Conservation (phyloP, 2,113 vertebrate species). For the Bubalus kerabau region DNA sequence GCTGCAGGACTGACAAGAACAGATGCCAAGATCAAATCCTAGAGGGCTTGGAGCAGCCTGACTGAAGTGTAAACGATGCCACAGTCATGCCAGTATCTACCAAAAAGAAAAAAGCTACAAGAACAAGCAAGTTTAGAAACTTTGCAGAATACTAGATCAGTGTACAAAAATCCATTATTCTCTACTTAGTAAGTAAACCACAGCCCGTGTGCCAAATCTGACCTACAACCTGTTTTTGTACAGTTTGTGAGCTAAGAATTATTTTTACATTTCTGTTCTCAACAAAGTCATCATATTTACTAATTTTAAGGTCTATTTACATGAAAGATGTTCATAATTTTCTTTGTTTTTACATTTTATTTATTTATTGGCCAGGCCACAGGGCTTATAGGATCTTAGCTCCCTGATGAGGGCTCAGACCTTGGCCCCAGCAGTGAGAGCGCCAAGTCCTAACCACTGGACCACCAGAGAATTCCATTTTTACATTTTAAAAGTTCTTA, state of each 20-base stretch:
- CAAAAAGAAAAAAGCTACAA: background rate
- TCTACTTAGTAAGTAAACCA: background rate
- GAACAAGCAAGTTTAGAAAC: background rate
- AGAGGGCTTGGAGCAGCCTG: background rate
- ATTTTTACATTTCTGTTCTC: background rate
- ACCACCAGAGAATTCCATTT: background rate
- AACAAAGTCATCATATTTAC: background rate
- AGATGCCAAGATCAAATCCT: background rate
- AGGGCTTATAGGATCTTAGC: background rate
- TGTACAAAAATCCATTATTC: background rate
- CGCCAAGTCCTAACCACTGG: background rate
- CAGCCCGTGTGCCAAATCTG: too few relatives aligned
- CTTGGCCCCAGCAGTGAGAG: rapidly evolving
- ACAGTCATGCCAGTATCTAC: background rate
- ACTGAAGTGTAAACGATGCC: background rate
- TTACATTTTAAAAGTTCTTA: background rate
- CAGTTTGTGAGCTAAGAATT: background rate
- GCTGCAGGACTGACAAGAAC: background rate
- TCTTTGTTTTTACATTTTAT: background rate
- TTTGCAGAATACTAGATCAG: background rate
- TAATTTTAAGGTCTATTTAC: background rate
- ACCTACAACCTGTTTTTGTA: background rate
- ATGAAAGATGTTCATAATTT: background rate
- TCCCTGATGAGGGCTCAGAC: background rate
- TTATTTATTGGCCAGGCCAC: background rate